Evolutionary conservation across 2,888 invertebrate species (phyloP), one percentile per base, ranked within the genome.

Genomic region (Spodoptera littoralis): DNA sequence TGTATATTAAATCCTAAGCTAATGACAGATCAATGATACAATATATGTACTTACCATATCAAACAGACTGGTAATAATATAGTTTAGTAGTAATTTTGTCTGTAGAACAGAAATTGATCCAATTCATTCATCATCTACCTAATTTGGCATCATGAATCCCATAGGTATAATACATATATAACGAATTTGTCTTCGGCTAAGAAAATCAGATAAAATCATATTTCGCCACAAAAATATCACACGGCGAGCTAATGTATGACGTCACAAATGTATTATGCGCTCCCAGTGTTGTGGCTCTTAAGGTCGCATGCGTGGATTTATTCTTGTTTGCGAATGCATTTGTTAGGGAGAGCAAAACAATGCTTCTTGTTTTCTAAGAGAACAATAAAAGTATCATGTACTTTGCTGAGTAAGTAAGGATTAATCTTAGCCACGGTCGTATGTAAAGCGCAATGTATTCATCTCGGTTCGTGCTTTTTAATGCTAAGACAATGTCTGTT

Each of bases 351-450:
- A 41, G 0, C 36, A 41, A 67, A 65, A 77, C 77, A 77, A 78
- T 72, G 22, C 62, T 18, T 54, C 52, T 61, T 56, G 66, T 72
- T 69, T 59, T 75, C 62, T 58, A 44, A 50, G 53, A 55, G 63
- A 78, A 77, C 68, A 77, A 77, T 69, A 77, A 77, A 73, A 76
- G 65, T 76, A 74, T 71, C 65, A 69, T 74, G 71, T 64, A 68
- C 68, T 61, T 75, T 75, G 66, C 53, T 62, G 58, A 59, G 60
- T 54, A 71, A 49, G 65, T 73, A 73, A 54, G 69, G 60, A 76
- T 71, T 71, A 74, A 74, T 77, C 61, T 74, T 54, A 41, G 60
- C 74, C 47, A 60, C 47, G 70, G 44, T 60, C 53, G 56, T 57
- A 27, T 46, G 36, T 72, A 60, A 63, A 69, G 44, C 43, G 54